Conservation (phyloP, 2,888 invertebrate genomes). For the Plagodis pulveraria region DNA sequence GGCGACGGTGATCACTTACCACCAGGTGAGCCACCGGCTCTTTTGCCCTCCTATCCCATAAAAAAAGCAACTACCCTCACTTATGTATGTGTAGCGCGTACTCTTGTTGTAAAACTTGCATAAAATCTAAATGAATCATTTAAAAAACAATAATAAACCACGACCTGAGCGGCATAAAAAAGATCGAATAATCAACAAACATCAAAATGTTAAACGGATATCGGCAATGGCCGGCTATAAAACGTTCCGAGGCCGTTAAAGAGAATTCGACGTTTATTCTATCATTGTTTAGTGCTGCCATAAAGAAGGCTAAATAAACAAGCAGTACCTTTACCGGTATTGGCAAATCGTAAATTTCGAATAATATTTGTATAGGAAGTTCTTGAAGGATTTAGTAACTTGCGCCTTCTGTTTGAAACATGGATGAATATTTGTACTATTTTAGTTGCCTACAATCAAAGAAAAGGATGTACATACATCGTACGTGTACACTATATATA, state of each 20-base stretch:
- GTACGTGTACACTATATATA: too few relatives aligned
- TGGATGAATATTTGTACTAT: too few relatives aligned
- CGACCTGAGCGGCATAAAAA: constrained; percentile 9
- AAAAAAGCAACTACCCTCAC: too few relatives aligned
- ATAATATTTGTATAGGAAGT: too few relatives aligned
- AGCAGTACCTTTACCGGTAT: constrained; percentile 22
- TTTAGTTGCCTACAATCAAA: too few relatives aligned
- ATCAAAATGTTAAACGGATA: constrained; percentile 29
- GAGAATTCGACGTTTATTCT: constrained; percentile 38
- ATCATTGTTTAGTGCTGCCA: constrained; percentile 50
- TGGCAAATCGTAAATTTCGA: constrained; percentile 30
- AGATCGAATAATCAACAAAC: constrained; percentile 21
- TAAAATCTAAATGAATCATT: too few relatives aligned
- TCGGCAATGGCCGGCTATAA: constrained; percentile 27
- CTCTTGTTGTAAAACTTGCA: too few relatives aligned
- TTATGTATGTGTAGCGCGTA: too few relatives aligned
- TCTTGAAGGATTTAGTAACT: constrained; percentile 35
- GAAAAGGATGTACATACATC: too few relatives aligned
- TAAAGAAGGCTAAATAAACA: constrained; percentile 48
- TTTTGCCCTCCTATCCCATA: too few relatives aligned
- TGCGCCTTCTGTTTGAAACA: neutral
- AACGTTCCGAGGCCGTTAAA: constrained; percentile 21
- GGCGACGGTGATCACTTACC: too few relatives aligned
- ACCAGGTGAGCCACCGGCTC: too few relatives aligned
- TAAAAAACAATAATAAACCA: neutral